phyloP scores from a whole-genome alignment of 2,113 vertebrate species.

The Sylvicapra grimmia region DNA sequence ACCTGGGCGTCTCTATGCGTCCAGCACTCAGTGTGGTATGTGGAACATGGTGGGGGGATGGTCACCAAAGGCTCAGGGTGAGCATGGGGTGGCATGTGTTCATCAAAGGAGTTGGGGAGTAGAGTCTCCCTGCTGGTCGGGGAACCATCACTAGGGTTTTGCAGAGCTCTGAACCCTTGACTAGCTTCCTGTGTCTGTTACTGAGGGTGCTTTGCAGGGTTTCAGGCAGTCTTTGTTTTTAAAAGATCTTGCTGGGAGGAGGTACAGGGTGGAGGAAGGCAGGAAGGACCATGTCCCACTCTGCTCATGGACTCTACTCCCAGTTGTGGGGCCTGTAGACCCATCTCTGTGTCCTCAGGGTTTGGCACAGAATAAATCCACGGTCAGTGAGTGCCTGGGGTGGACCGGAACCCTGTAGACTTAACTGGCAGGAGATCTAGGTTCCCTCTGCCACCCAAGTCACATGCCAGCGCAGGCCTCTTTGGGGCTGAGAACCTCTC shows the following conservation, averaged over 20 bases:
- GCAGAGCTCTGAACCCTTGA: not conserved
- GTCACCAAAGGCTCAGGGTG: not conserved
- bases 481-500: not conserved
- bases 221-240: not conserved
- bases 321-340: not conserved
- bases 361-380: not conserved
- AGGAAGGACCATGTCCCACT: not conserved
- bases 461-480: not conserved
- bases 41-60: rapidly evolving
- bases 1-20: not conserved
- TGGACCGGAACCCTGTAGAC: not conserved
- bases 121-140: rapidly evolving
- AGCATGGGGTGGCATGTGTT: not conserved
- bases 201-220: not conserved
- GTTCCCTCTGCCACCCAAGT: rapidly evolving
- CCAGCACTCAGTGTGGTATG: not conserved
- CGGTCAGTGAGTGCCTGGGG: rapidly evolving
- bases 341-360: not conserved
- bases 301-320: not conserved
- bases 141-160: not conserved
- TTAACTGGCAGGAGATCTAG: not conserved
- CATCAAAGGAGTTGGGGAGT: not conserved
- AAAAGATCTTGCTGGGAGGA: not conserved
- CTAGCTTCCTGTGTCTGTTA: not conserved
- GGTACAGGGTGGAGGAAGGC: no score